Percentiles rank a stretch among this genome's conserved stretches.
Conservation (phyloP, 1,140 invertebrate species). For the Harlomillsia oculata region DNA sequence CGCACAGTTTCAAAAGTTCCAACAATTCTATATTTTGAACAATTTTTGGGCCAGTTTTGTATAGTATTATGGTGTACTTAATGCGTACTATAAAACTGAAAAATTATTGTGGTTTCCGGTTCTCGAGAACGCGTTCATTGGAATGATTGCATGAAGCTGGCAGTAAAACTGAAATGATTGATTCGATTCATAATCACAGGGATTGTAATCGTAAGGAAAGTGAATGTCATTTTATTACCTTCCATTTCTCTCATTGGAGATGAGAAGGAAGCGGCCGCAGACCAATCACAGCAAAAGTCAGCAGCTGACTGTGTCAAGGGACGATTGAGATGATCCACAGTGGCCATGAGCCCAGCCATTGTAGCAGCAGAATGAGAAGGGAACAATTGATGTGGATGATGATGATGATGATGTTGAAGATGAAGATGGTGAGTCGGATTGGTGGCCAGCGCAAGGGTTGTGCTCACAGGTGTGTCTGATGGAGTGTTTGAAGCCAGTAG, state of each 20-base stretch:
- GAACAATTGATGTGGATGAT: constrained; percentile 2
- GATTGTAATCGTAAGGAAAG: not conserved
- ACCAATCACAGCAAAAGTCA: constrained; percentile 36
- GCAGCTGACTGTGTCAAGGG: constrained; percentile 22
- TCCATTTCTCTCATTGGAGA: constrained; percentile 38
- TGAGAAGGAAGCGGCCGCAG: constrained; percentile 25
- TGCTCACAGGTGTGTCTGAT: not conserved
- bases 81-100: too few species aligned
- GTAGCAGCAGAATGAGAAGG: not conserved
- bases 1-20: too few species aligned
- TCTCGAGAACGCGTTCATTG: too few species aligned
- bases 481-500: constrained; percentile 3
- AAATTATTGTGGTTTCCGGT: too few species aligned
- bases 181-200: too few species aligned
- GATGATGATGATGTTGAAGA: not conserved
- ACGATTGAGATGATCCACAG: constrained; percentile 20
- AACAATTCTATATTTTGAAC: too few species aligned
- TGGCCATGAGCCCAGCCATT: constrained; percentile 19
- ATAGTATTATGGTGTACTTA: too few species aligned
- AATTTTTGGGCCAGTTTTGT: too few species aligned
- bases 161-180: too few species aligned
- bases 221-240: constrained; percentile 25
- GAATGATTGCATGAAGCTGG: too few species aligned
- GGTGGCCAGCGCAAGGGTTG: too few species aligned
- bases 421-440: not conserved